Conservation (phyloP, 2,888 invertebrate species). For the Drosophila monieri region DNA sequence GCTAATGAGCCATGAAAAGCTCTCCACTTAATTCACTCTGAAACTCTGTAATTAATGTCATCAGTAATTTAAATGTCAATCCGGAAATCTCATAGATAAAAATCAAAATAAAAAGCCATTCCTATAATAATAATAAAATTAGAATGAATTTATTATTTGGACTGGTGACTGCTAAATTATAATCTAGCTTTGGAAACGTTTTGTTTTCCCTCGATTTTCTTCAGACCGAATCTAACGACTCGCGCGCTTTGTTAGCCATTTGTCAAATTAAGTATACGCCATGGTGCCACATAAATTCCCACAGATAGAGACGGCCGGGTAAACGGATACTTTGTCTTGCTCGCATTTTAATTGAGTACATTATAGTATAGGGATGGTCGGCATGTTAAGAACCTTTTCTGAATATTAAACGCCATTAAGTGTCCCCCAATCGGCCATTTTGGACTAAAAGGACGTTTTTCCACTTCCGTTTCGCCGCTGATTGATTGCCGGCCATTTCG, state of each 20-base stretch:
- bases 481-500: constrained; percentile 39
- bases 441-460: constrained; percentile 10
- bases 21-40: constrained; percentile 13
- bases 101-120: not conserved
- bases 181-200: not conserved
- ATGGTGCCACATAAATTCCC: constrained; percentile 25
- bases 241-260: constrained; percentile 27
- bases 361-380: constrained; percentile 31
- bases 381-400: constrained; percentile 33
- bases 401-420: constrained; percentile 38
- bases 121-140: not conserved
- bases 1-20: constrained; percentile 30
- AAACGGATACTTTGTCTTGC: constrained; percentile 35
- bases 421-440: constrained; percentile 37
- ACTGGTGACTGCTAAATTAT: not conserved
- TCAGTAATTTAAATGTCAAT: constrained; percentile 22
- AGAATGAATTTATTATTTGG: not conserved
- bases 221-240: constrained; percentile 3
- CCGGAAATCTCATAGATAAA: not conserved
- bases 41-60: constrained; percentile 21
- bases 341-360: constrained; percentile 41
- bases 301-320: constrained; percentile 31
- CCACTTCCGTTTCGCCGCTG: constrained; percentile 16
- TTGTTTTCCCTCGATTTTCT: not conserved
- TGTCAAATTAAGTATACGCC: constrained; percentile 40